Percentiles rank a stretch among this genome's conserved stretches.
Evolutionary conservation across 2,888 invertebrate species (phyloP).

Genomic region (Eubasilissa splendida): DNA sequence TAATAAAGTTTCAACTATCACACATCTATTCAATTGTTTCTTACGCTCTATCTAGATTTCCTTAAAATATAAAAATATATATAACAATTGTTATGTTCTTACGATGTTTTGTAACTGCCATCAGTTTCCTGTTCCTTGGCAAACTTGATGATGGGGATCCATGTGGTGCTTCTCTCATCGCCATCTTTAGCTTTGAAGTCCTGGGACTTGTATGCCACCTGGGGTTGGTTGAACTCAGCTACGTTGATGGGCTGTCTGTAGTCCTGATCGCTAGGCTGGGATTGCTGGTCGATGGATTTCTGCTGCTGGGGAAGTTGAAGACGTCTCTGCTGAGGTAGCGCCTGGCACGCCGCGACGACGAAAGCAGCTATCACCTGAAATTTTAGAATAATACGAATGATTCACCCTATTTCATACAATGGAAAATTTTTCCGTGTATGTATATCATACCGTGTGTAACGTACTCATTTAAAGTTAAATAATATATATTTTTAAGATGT

Average conservation of each 20-base stretch:
- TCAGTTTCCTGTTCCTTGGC: slow-evolving; percentile 88
- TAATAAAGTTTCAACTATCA: too few species aligned
- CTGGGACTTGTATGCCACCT: slow-evolving; percentile 60
- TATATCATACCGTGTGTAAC: too few species aligned
- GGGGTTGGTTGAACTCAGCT: slow-evolving; percentile 54
- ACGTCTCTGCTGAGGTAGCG: slow-evolving; percentile 69
- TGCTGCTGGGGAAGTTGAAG: slow-evolving; percentile 65
- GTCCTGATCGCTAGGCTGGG: slow-evolving; percentile 65
- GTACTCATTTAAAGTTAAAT: too few species aligned
- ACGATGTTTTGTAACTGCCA: slow-evolving; percentile 88
- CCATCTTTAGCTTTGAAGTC: slow-evolving; percentile 68
- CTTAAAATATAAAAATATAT: too few species aligned
- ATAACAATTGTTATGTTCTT: slow-evolving; percentile 62
- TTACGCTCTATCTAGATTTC: too few species aligned
- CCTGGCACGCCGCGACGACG: slow-evolving; percentile 64
- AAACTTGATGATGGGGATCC: slow-evolving; percentile 85
- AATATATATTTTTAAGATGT: too few species aligned
- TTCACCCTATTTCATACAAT: too few species aligned
- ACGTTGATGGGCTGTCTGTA: slow-evolving; percentile 60
- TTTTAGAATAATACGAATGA: too few species aligned
- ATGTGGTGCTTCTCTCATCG: slow-evolving; percentile 77
- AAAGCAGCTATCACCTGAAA: slow-evolving; percentile 65
- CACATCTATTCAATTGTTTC: too few species aligned
- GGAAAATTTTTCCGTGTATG: too few species aligned
- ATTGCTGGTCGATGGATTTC: slow-evolving; percentile 65